Conservation (phyloP, 2,888 invertebrate species). For the Caenorhabditis becei region DNA sequence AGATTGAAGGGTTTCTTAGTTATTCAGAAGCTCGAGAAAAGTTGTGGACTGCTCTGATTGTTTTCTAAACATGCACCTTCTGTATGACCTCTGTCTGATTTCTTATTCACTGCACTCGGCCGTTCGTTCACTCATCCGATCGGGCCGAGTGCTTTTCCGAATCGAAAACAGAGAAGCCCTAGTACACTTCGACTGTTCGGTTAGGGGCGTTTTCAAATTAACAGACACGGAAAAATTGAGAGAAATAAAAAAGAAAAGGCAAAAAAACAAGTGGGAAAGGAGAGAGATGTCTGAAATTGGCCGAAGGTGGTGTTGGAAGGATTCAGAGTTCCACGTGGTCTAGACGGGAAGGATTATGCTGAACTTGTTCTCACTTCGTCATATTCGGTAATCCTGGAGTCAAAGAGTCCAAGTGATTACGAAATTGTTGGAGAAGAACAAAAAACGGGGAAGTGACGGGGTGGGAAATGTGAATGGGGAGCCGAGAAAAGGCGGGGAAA, state of each 20-base stretch:
- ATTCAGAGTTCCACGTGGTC: constrained; percentile 1
- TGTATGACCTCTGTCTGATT: too few species aligned
- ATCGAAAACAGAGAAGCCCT: constrained; percentile 3
- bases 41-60: too few species aligned
- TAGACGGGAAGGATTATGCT: constrained; percentile 31
- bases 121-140: background rate
- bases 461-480: background rate
- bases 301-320: too few species aligned
- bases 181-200: background rate
- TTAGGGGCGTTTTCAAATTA: background rate
- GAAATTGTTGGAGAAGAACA: background rate
- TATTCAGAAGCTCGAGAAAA: too few species aligned
- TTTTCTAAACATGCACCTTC: too few species aligned
- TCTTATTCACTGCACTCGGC: background rate
- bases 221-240: background rate
- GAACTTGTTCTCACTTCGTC: constrained; percentile 20
- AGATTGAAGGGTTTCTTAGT: too few species aligned
- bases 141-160: background rate
- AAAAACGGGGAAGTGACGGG: constrained; percentile 21
- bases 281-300: constrained; percentile 5
- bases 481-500: background rate
- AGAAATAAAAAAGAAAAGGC: background rate
- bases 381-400: constrained; percentile 26
- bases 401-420: constrained; percentile 7
- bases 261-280: background rate